phyloP scores from a whole-genome alignment of 2,797 vertebrate genomes.

The Oreonectes daqikongensis region DNA sequence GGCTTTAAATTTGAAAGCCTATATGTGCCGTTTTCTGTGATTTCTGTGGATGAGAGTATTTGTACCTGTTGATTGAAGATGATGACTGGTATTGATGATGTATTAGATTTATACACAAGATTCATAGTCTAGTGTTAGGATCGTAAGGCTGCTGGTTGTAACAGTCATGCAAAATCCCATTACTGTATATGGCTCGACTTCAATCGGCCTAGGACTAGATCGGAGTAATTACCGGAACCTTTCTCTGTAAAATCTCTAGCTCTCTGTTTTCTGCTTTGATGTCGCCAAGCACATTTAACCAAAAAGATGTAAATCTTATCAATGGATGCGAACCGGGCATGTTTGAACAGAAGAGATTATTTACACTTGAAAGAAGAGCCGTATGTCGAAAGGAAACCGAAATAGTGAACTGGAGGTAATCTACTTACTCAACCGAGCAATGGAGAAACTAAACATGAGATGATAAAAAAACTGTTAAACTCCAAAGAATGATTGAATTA shows the following conservation, averaged over 20 bases:
- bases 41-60: not conserved
- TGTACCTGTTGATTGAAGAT: not conserved
- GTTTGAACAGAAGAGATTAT: conserved; percentile 35
- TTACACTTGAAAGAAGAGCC: conserved; percentile 17
- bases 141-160: conserved; percentile 15
- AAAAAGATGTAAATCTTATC: conserved; percentile 14
- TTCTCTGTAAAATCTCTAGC: conserved; percentile 11
- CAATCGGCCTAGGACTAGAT: conserved; percentile 46
- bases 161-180: conserved; percentile 57
- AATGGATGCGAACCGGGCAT: conserved; percentile 25
- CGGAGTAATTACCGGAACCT: conserved; percentile 56
- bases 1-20: conserved; percentile 17
- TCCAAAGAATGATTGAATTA: conserved; percentile 36
- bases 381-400: not conserved
- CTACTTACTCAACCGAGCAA: conserved; percentile 32
- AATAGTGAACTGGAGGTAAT: conserved; percentile 4
- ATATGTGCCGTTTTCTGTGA: not conserved
- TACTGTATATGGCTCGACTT: conserved; percentile 55
- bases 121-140: not conserved
- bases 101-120: not conserved
- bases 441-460: conserved; percentile 31
- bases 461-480: conserved; percentile 19
- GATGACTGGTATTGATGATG: not conserved
- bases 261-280: conserved; percentile 41
- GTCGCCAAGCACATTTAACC: conserved; percentile 30